Evolutionary conservation across 2,888 invertebrate genomes (phyloP).

Genomic region (Drosophila mercatorum): DNA sequence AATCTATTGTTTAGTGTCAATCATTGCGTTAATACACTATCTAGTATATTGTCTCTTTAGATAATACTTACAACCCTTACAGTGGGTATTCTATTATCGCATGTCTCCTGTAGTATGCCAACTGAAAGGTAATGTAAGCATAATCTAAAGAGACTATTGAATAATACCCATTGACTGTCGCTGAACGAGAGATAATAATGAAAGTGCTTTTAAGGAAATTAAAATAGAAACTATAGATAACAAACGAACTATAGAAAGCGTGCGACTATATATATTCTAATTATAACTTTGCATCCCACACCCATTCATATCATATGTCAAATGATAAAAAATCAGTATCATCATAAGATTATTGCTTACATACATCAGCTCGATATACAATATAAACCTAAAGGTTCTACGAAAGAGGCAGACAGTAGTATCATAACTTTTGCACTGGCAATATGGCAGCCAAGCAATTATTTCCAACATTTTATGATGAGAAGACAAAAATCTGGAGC

Average conservation of each 20-base stretch:
- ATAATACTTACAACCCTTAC: not conserved
- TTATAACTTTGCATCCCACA: slow-evolving; percentile 17
- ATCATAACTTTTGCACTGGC: slow-evolving; percentile 13
- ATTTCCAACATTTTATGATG: slow-evolving; percentile 56
- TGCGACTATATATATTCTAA: slow-evolving; percentile 28
- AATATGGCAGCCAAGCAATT: slow-evolving; percentile 53
- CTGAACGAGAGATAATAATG: slow-evolving; percentile 20
- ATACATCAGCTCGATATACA: slow-evolving; percentile 10
- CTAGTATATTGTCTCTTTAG: not conserved
- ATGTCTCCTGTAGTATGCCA: not conserved
- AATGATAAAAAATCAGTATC: slow-evolving; percentile 29
- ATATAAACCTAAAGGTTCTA: slow-evolving; percentile 46
- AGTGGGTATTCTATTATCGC: not conserved
- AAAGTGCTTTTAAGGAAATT: slow-evolving; percentile 57
- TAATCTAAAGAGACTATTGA: not conserved
- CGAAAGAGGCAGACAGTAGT: slow-evolving; percentile 35
- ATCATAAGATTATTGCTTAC: slow-evolving; percentile 15
- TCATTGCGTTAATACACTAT: not conserved
- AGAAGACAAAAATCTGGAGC: slow-evolving; percentile 64
- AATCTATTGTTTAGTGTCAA: not conserved
- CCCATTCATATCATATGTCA: slow-evolving; percentile 7
- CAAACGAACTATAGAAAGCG: slow-evolving; percentile 17
- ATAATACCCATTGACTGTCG: slow-evolving; percentile 11
- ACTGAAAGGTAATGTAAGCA: not conserved
- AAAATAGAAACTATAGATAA: slow-evolving; percentile 56